Percentiles rank a stretch among this genome's conserved stretches.
phyloP scores from a whole-genome alignment of 2,113 vertebrate genomes.

The Prionailurus bengalensis region DNA sequence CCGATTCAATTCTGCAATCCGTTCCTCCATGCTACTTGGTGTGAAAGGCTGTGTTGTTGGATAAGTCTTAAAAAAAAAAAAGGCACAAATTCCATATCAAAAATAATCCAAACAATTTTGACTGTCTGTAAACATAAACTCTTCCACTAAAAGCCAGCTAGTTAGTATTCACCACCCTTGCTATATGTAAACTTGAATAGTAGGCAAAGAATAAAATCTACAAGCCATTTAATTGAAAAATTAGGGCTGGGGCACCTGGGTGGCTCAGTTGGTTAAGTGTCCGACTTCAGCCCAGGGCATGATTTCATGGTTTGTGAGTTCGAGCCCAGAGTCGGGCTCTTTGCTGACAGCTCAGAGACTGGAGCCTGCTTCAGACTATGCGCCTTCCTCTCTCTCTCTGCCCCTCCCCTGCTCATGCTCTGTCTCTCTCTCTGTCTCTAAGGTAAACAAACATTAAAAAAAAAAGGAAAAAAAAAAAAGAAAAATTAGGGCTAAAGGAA shows the following conservation, averaged over 20 bases:
- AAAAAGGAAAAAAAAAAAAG: constrained; percentile 4
- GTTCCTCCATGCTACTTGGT: constrained; percentile 90
- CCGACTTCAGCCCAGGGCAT: too few relatives aligned
- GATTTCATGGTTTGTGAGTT: too few relatives aligned
- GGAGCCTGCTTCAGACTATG: too few relatives aligned
- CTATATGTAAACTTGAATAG: not conserved
- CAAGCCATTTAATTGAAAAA: constrained; percentile 16
- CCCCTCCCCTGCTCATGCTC: too few relatives aligned
- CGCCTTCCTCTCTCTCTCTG: too few relatives aligned
- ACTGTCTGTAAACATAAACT: constrained; percentile 35
- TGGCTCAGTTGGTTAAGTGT: too few relatives aligned
- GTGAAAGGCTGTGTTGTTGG: constrained; percentile 22
- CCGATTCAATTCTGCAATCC: constrained; percentile 94
- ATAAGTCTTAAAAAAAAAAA: constrained; percentile 78
- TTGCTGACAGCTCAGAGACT: too few relatives aligned
- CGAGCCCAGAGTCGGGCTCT: too few relatives aligned
- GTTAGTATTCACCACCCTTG: not conserved
- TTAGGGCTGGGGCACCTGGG: not conserved
- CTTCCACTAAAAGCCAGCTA: constrained; percentile 21
- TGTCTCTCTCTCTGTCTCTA: too few relatives aligned
- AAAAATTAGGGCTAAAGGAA: constrained; percentile 15
- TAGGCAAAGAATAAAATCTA: not conserved
- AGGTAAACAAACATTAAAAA: too few relatives aligned
- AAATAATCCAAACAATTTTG: constrained; percentile 37
- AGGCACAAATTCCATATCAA: constrained; percentile 53